Percentiles rank a stretch among this genome's conserved stretches.
Conservation (phyloP, 1,140 invertebrate genomes). For the Papilio glaucus region DNA sequence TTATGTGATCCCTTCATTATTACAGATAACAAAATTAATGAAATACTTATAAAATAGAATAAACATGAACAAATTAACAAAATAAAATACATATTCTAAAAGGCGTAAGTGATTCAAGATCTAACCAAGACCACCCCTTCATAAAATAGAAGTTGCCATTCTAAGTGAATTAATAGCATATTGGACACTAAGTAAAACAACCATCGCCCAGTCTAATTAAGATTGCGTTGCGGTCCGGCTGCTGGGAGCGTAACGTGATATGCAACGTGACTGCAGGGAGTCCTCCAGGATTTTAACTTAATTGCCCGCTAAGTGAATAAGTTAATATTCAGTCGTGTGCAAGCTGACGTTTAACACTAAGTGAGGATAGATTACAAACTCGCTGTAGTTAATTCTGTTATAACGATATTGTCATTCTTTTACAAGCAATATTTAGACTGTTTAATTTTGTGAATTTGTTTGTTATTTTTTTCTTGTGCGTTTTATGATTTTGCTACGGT, state of each 20-base stretch:
- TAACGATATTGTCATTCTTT: background rate
- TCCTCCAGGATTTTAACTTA: slow-evolving; percentile 12
- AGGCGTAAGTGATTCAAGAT: no score
- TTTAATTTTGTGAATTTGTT: background rate
- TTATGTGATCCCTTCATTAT: no score
- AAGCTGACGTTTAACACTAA: background rate
- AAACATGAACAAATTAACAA: no score
- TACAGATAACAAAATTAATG: no score
- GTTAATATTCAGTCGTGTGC: background rate
- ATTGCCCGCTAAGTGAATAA: slow-evolving; percentile 6
- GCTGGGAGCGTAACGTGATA: background rate
- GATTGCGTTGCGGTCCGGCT: background rate
- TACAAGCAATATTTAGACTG: no score
- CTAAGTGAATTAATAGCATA: background rate
- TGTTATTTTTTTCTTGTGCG: no score
- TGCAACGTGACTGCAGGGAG: slow-evolving; percentile 3
- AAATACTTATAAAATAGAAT: no score
- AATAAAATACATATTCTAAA: no score
- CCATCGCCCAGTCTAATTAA: background rate
- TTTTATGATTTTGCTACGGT: no score
- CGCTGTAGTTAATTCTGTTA: background rate
- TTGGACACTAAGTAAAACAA: background rate
- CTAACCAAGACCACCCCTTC: no score
- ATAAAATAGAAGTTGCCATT: slow-evolving; percentile 4
- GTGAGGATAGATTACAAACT: background rate